phyloP scores from a whole-genome alignment of 2,797 vertebrate species.

The Hyperoplus lanceolatus region DNA sequence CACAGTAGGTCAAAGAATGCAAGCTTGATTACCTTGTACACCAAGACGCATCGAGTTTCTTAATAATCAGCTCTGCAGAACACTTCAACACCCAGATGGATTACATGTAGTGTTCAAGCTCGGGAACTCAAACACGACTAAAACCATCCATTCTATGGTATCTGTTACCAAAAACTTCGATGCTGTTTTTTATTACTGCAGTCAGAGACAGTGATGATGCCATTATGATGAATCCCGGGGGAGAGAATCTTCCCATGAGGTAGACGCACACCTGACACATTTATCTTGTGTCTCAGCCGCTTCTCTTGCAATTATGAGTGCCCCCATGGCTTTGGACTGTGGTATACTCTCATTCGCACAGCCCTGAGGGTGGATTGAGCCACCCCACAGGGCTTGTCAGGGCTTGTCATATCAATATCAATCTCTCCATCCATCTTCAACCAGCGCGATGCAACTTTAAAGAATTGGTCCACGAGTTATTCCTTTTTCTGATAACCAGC shows the following conservation, averaged over 20 bases:
- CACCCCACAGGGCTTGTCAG: constrained; percentile 57
- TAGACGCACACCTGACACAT: constrained; percentile 37
- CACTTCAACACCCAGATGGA: not conserved
- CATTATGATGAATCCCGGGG: constrained; percentile 5
- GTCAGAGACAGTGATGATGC: not conserved
- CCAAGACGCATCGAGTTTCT: not conserved
- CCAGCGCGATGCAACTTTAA: constrained; percentile 33
- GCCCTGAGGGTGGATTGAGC: constrained; percentile 32
- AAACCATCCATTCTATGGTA: not conserved
- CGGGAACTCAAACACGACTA: not conserved
- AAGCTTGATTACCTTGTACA: constrained; percentile 7
- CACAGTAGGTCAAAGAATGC: constrained; percentile 29
- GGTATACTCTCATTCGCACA: constrained; percentile 27
- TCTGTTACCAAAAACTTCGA: not conserved
- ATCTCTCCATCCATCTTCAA: constrained; percentile 58
- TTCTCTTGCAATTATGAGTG: constrained; percentile 35
- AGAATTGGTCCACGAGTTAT: constrained; percentile 51
- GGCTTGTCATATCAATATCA: constrained; percentile 57
- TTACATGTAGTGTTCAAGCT: not conserved
- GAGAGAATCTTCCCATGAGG: not conserved
- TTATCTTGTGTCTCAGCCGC: constrained; percentile 25
- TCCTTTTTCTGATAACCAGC: constrained; percentile 44
- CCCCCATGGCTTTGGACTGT: constrained; percentile 11
- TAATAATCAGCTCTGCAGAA: constrained; percentile 7
- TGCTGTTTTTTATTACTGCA: not conserved